phyloP scores from a whole-genome alignment of 2,113 vertebrate species.

The Rhea americana region DNA sequence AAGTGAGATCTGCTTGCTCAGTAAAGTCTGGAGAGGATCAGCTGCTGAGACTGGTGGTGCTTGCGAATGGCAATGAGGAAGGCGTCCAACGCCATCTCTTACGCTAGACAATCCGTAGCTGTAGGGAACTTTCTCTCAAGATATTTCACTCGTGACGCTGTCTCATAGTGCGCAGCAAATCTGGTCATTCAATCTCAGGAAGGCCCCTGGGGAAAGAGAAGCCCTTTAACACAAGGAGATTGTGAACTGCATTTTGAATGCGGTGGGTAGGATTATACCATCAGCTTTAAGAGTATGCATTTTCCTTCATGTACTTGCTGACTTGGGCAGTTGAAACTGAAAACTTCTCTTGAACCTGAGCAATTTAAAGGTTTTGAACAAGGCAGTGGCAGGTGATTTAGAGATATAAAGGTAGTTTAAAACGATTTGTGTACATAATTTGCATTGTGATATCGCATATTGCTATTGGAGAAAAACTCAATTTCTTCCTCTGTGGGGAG shows the following conservation, averaged over 20 bases:
- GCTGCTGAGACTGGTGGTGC: background rate
- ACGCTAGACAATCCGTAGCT: background rate
- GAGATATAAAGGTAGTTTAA: slow-evolving; percentile 23
- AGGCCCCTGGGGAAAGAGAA: background rate
- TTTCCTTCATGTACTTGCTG: background rate
- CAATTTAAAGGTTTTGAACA: slow-evolving; percentile 34
- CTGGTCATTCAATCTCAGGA: background rate
- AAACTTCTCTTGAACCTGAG: slow-evolving; percentile 46
- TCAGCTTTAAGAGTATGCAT: background rate
- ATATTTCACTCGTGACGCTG: background rate
- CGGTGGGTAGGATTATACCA: background rate
- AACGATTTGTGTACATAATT: background rate
- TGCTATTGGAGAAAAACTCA: slow-evolving; percentile 31
- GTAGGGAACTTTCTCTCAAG: background rate
- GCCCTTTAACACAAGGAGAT: background rate
- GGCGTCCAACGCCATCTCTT: background rate
- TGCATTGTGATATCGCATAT: background rate
- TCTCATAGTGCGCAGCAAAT: background rate
- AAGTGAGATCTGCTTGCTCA: background rate
- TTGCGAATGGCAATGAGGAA: background rate
- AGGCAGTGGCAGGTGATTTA: slow-evolving; percentile 29
- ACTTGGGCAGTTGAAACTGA: slow-evolving; percentile 1
- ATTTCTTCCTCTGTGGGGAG: slow-evolving; percentile 25
- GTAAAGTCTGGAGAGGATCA: background rate
- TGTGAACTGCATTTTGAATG: background rate